Base-by-base conservation (phyloP, 2,113 vertebrate species). In the Odocoileus virginianus region DNA sequence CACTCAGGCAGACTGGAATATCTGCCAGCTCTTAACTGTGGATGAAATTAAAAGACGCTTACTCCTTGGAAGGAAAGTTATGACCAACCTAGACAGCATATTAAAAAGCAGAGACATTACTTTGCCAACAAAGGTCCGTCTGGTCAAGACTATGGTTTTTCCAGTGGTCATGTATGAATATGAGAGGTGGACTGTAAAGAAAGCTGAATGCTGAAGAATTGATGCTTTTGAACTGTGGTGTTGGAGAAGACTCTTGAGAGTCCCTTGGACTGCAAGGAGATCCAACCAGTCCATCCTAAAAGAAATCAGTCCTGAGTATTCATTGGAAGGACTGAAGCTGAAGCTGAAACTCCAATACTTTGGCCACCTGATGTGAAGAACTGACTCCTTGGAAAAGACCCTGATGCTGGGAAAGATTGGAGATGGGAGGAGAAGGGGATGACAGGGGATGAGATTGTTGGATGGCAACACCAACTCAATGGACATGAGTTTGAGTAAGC, bases 131-230 rank as follows among this genome's bases (percentile, higher is more conserved):
- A 40, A 71, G 67, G 17, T 23, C 67, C 1, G 0, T 40, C n/a
- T 71, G 23, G 10, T 71, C n/a, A 71, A 71, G 19, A 3, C 19
- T 40, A 40, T 71, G 67, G 19, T 71, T 23, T 71, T 71, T 12
- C 19, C 10, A 71, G 5, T 71, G 1, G 10, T 71, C 67, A 12
- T 23, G 67, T 71, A 40, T 40, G n/a, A n/a, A 71, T 71, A n/a
- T n/a, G n/a, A n/a, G n/a, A n/a, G n/a, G n/a, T n/a, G n/a, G n/a
- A n/a, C n/a, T n/a, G 2, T 71, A 6, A 71, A 71, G 67, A 36
- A 36, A 40, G 67, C 19, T 0, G 9, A 71, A n/a, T 0, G 2
- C n/a, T 1, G 0, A 23, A 23, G n/a, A 36, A 36, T 36, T 23
- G 67, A 71, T 36, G 4, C 4, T 36, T 67, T 67, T 67, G 33